Conservation (phyloP, 2,888 invertebrate species). For the Diarsia rubi region DNA sequence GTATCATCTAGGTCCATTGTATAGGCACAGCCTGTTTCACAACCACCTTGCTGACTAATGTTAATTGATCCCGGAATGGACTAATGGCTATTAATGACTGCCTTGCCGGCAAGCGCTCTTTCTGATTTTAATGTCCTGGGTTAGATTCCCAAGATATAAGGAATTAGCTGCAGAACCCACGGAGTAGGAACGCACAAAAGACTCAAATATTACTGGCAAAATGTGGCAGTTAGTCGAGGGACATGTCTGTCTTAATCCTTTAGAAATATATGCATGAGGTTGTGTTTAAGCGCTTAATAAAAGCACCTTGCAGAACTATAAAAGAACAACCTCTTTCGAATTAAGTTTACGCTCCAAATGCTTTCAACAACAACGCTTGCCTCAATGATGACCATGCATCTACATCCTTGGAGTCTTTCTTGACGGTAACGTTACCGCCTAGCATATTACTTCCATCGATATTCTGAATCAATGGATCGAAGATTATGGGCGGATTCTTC, state of each 20-base stretch:
- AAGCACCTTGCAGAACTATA: background rate
- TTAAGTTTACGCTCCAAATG: background rate
- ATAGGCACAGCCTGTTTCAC: background rate
- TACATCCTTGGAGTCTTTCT: constrained; percentile 18
- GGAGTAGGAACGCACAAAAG: background rate
- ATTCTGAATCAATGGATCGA: background rate
- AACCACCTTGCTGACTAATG: background rate
- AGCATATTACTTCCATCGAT: constrained; percentile 13
- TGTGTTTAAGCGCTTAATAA: background rate
- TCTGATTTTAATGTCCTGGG: background rate
- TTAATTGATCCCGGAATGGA: background rate
- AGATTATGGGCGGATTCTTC: constrained; percentile 13
- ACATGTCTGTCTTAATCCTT: background rate
- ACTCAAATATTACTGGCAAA: background rate
- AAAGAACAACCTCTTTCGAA: background rate
- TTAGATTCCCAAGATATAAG: background rate
- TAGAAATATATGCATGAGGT: background rate
- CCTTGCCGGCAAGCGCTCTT: background rate
- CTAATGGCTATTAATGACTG: background rate
- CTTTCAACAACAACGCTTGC: too few relatives aligned
- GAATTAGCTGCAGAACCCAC: background rate
- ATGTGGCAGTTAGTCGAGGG: background rate
- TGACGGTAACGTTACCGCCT: constrained; percentile 40
- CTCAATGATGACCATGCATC: constrained; percentile 1
- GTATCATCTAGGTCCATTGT: background rate